A percentile compares a stretch with the other conserved stretches of the same genome.
Evolutionary conservation across 2,888 invertebrate genomes (phyloP).

Genomic region (Mantis religiosa): DNA sequence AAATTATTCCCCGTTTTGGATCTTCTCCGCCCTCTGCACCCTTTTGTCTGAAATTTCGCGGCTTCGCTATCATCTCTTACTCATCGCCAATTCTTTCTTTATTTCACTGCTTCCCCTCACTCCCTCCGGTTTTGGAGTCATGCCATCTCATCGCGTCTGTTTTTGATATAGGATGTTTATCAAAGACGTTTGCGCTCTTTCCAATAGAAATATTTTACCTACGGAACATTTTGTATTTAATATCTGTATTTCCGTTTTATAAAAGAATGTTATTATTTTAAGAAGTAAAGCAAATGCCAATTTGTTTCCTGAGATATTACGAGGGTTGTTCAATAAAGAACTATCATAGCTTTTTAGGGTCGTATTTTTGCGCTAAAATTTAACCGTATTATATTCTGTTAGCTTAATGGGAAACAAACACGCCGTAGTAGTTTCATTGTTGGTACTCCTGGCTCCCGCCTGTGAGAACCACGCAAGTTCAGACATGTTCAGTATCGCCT

Average conservation of each 20-base stretch:
- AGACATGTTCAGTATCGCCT: too few relatives aligned
- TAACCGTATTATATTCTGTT: too few relatives aligned
- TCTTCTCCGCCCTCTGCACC: background rate
- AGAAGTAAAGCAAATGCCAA: background rate
- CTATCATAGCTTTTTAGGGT: too few relatives aligned
- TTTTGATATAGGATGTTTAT: background rate
- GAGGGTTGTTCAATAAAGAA: too few relatives aligned
- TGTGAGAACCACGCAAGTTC: too few relatives aligned
- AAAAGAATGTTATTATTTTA: background rate
- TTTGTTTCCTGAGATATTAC: too few relatives aligned
- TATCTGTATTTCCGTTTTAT: background rate
- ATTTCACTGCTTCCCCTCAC: slow-evolving; percentile 14
- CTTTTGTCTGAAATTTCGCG: slow-evolving; percentile 4
- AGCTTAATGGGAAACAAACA: too few relatives aligned
- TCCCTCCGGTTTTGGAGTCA: slow-evolving; percentile 21
- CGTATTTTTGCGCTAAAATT: too few relatives aligned
- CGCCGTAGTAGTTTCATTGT: too few relatives aligned
- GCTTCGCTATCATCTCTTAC: slow-evolving; percentile 22
- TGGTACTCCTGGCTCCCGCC: too few relatives aligned
- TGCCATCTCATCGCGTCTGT: slow-evolving; percentile 15
- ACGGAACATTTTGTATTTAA: background rate
- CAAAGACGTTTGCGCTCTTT: background rate
- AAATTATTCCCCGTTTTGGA: background rate
- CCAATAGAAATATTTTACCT: background rate
- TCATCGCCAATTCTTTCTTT: slow-evolving; percentile 30